Percentiles rank a stretch among this genome's conserved stretches.
Conservation (phyloP, 2,113 vertebrate genomes). For the Prinia subflava region DNA sequence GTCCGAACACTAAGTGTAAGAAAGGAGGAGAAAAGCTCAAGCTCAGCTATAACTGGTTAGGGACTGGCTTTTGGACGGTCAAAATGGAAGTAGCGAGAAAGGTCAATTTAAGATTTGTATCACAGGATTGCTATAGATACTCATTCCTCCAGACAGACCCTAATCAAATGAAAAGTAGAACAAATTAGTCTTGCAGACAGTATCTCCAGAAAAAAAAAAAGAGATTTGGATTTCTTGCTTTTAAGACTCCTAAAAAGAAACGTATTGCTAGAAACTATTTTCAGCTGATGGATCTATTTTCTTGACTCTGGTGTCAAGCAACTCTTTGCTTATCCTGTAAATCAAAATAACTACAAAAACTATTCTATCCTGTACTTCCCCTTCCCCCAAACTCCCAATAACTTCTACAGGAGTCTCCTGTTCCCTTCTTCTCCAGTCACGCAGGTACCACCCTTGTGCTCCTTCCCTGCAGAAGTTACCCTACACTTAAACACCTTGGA, state of each 20-base stretch:
- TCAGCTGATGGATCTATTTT: neutral
- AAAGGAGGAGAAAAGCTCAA: neutral
- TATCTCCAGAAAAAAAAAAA: neutral
- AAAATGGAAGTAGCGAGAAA: neutral
- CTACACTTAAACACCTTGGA: neutral
- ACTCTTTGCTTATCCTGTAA: neutral
- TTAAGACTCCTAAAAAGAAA: neutral
- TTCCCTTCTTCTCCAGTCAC: neutral
- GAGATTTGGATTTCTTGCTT: neutral
- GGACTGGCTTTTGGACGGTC: neutral
- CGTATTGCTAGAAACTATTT: neutral
- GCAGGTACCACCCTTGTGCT: neutral
- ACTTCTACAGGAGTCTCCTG: neutral
- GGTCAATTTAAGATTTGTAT: neutral
- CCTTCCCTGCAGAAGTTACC: neutral
- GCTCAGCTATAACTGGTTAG: neutral
- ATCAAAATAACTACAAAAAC: neutral
- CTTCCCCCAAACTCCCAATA: neutral
- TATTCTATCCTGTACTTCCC: neutral
- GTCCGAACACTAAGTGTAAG: neutral
- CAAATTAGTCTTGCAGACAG: neutral
- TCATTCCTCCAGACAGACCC: neutral
- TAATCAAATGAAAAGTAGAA: neutral
- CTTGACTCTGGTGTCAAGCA: neutral
- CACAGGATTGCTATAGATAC: neutral